These are phyloP conservation scores for Macropis europaea DNA, from an alignment of 2,888 invertebrate genomes.

Conservation along the genomic window DNA sequence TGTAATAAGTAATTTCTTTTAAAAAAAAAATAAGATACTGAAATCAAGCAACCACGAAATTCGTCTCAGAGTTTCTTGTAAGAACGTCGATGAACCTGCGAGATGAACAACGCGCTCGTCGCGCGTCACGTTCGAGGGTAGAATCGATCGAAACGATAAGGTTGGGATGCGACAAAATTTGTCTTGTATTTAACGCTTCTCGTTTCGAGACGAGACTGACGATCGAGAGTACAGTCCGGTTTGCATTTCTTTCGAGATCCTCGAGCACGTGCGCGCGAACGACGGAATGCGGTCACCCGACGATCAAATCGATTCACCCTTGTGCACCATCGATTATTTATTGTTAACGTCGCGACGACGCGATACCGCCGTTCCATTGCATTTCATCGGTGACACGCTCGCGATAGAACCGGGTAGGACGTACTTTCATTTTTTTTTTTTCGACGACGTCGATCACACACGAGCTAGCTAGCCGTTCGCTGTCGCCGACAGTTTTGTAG, in stretches of 20 bases:
- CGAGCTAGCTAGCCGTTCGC: constrained; percentile 15
- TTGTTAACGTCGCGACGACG: constrained; percentile 48
- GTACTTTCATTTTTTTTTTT: constrained; percentile 21
- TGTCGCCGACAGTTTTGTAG: constrained; percentile 35
- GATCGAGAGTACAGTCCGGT: no score
- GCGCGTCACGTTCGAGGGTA: not conserved
- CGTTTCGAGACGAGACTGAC: no score
- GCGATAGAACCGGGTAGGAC: constrained; percentile 21
- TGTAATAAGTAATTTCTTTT: not conserved
- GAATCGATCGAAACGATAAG: not conserved
- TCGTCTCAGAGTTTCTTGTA: not conserved
- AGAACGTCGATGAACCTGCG: constrained; percentile 1
- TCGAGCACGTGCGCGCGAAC: constrained; percentile 16
- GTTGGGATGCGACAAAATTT: not conserved
- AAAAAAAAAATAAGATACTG: not conserved
- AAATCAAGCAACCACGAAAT: not conserved
- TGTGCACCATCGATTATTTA: constrained; percentile 15
- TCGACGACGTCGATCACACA: not conserved
- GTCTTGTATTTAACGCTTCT: no score
- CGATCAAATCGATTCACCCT: constrained; percentile 12
- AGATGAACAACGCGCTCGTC: not conserved
- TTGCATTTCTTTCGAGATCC: constrained; percentile 16
- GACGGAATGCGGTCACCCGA: not conserved
- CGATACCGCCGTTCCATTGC: constrained; percentile 50
- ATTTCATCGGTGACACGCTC: constrained; percentile 55